Base-by-base conservation (phyloP, 2,797 vertebrate genomes). In the Acanthis flammea region DNA sequence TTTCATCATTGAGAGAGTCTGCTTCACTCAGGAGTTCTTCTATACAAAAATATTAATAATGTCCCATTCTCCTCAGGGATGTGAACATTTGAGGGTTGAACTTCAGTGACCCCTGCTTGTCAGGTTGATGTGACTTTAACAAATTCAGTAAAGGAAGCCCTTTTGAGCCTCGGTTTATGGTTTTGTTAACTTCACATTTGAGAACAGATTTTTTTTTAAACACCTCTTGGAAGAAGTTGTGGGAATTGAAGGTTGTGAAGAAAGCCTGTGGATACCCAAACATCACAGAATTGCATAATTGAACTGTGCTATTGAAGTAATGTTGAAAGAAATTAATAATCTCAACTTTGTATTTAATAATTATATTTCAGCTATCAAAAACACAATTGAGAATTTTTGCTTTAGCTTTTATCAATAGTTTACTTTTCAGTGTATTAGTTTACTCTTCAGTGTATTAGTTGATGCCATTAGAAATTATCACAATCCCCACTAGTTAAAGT, bases 41-140 rank as follows among this genome's bases (percentile, higher is more conserved):
- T 96, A 93, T 96, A 97, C 96, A 97, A 97, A 98, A 98, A 96
- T 96, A 96, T 94, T 95, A 97, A 95, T 96, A 97, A 97, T 82
- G 72, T 93, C 76, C 95, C 85, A 92, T 86, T 94, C 94, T 97
- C 96, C 95, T 94, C 51, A 28, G 94, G 91, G 92, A 97, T 87
- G 75, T 94, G 95, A 96, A 96, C 90, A 78, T 97, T 97, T 90
- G 50, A 71, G 86, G 80, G 87, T 93, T 96, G 94, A 97, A 98
- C 95, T 87, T 92, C 96, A 92, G 48, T 92, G 95, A 97, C 96
- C 97, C 85, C 73, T 92, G 33, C 95, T 96, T 97, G 95, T 98
- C 96, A 97, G 71, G 71, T 88, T 96, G 96, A 97, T 95, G 92
- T 89, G 93, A 91, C 90, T 96, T 97, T 92, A 97, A 94, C 80